Evolutionary conservation across 2,113 vertebrate species (phyloP), one percentile per base, ranked within the genome.

Genomic region (Erinaceus europaeus): DNA sequence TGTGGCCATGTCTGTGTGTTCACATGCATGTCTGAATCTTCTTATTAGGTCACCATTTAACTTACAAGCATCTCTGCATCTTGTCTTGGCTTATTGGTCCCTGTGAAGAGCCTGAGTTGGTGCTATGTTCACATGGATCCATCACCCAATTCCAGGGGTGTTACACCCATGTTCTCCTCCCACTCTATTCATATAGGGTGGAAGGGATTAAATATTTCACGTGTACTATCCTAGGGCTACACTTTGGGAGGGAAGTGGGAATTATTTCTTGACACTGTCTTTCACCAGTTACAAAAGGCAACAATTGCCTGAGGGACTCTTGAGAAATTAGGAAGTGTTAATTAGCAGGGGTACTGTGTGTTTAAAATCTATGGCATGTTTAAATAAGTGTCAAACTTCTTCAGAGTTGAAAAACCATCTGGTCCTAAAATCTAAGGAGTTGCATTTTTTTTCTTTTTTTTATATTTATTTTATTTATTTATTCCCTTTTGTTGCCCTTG

Each of bases 321-420:
- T 36, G 64, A 95, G 94, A 95, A 91, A 94, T 92, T 69, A 62
- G 46, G 85, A 92, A 94, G 92, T 85, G 87, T 95, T 95, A 95
- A 96, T 95, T 93, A 95, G 91, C 72, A 89, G 90, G 77, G 91
- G 79, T 44, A 48, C 82, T 73, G 82, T 82, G 86, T 94, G 83
- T 93, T 95, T 94, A 95, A 95, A 94, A 90, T 91, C 84, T 64
- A 53, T 10, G 50, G 76, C 59, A 75, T 80, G 64, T 92, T 95
- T 84, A 95, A 94, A 90, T 86, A 93, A 89, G 82, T 83, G 79
- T 93, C 86, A 93, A 64, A 77, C 83, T 46, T 94, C 91, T 84
- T 59, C 92, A 90, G 72, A 69, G 32, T 91, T 69, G 64, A 86
- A 71, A 88, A 79, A 59, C 89, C 91, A 92, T 93, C 73, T 95